phyloP scores from a whole-genome alignment of 92 coral and sea anemone genomes.

The Palythoa grandiflora region DNA sequence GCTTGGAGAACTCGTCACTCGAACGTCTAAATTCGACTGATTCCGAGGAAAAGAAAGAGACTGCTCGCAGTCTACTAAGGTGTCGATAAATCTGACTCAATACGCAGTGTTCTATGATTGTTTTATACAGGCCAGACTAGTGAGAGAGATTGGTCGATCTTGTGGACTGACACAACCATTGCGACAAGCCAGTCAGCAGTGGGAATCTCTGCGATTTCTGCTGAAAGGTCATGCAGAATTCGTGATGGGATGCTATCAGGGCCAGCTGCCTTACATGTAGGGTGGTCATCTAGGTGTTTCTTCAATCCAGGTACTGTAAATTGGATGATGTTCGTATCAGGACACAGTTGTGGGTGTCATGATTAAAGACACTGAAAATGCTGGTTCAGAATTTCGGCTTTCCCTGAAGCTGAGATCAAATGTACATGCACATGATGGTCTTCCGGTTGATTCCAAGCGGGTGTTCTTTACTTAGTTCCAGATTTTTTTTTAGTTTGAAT shows the following conservation, averaged over 20 bases:
- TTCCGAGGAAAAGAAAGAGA: too few relatives aligned
- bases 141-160: too few relatives aligned
- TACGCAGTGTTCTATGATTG: too few relatives aligned
- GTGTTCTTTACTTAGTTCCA: slow-evolving; percentile 42
- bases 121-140: too few relatives aligned
- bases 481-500: slow-evolving; percentile 33
- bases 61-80: too few relatives aligned
- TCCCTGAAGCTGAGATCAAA: slow-evolving; percentile 17
- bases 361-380: background rate
- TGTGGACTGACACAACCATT: background rate
- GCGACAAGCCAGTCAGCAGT: background rate
- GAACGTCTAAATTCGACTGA: too few relatives aligned
- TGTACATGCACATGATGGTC: background rate
- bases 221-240: background rate
- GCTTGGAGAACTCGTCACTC: background rate
- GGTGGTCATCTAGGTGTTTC: background rate
- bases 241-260: background rate
- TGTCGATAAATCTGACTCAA: too few relatives aligned
- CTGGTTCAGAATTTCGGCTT: slow-evolving; percentile 52
- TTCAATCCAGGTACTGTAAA: background rate
- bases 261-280: background rate
- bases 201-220: background rate
- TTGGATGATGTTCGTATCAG: background rate
- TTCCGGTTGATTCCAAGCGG: slow-evolving; percentile 45
- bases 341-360: background rate